phyloP scores from a whole-genome alignment of 2,113 vertebrate genomes.

The Platichthys stellatus region DNA sequence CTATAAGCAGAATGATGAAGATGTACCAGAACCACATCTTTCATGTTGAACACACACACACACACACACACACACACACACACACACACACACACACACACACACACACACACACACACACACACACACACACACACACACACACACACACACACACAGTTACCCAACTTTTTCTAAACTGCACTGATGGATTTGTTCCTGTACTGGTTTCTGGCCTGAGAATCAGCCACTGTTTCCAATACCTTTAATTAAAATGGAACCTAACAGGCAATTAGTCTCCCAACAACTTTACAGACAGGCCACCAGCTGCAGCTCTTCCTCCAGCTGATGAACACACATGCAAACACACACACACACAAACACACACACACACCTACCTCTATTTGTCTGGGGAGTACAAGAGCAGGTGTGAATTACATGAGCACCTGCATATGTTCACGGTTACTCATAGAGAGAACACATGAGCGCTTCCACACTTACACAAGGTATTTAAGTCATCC shows the following conservation, averaged over 20 bases:
- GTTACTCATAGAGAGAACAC: background rate
- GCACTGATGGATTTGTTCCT: background rate
- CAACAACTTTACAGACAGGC: constrained; percentile 28
- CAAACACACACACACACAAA: background rate
- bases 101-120: no score
- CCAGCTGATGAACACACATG: constrained; percentile 12
- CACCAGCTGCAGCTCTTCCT: background rate
- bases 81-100: no score
- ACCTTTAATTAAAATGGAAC: constrained; percentile 18
- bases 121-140: no score
- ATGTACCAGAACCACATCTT: background rate
- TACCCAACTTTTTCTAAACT: no score
- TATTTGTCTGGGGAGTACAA: constrained; percentile 31
- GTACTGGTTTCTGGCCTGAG: background rate
- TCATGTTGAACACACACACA: background rate
- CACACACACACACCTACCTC: background rate
- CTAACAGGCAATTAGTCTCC: constrained; percentile 27
- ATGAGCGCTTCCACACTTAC: background rate
- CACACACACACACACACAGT: no score
- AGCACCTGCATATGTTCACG: constrained; percentile 23
- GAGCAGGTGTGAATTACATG: constrained; percentile 47
- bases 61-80: no score
- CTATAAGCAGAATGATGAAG: background rate
- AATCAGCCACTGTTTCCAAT: constrained; percentile 16
- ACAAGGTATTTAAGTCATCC: background rate